Evolutionary conservation across 2,888 invertebrate species (phyloP).

Genomic region (Dilophus febrilis): DNA sequence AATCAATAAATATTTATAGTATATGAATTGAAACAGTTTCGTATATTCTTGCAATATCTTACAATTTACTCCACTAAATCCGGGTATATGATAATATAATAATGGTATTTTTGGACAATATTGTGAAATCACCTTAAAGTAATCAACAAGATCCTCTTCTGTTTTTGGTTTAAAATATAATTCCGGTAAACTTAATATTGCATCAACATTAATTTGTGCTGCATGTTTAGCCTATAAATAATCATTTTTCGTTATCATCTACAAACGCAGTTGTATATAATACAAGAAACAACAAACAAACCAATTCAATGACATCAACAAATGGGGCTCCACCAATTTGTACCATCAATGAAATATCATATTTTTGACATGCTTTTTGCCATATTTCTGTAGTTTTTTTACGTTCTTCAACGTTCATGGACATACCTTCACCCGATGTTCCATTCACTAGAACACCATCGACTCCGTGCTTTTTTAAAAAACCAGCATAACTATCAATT

Average conservation of each 20-base stretch:
- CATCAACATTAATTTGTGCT: conserved; percentile 43
- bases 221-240: conserved; percentile 39
- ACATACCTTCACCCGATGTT: conserved; percentile 60
- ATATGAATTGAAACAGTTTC: not conserved
- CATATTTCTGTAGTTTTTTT: conserved; percentile 48
- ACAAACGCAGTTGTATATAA: too few relatives aligned
- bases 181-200: conserved; percentile 57
- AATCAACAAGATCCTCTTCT: conserved; percentile 42
- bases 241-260: too few relatives aligned
- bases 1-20: conserved; percentile 5
- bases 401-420: conserved; percentile 46
- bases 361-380: conserved; percentile 36
- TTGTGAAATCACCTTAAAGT: conserved; percentile 45
- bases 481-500: conserved; percentile 47
- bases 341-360: conserved; percentile 44
- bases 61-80: conserved; percentile 53
- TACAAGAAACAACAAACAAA: too few relatives aligned
- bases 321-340: conserved; percentile 55
- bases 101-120: conserved; percentile 61
- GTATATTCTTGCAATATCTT: conserved; percentile 27
- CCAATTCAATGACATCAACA: conserved; percentile 47
- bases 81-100: conserved; percentile 70
- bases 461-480: conserved; percentile 40
- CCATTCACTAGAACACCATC: conserved; percentile 60
- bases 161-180: conserved; percentile 54